phyloP scores from a whole-genome alignment of 2,113 vertebrate species.

The Tragelaphus buxtoni region DNA sequence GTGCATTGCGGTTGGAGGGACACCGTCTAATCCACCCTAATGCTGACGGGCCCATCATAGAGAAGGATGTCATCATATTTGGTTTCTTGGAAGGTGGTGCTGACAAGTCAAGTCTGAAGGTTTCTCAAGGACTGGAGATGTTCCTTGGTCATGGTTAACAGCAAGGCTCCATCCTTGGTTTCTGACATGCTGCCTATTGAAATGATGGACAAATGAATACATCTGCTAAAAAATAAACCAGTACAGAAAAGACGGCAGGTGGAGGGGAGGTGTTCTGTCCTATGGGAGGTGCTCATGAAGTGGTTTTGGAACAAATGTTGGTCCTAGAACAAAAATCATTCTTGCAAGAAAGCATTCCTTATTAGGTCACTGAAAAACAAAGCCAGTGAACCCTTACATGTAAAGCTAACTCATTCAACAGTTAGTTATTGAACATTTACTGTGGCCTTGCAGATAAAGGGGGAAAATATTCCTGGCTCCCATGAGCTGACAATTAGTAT shows the following conservation, averaged over 20 bases:
- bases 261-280: not conserved
- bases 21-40: not conserved
- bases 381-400: not conserved
- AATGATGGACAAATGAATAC: not conserved
- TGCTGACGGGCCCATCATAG: too few relatives aligned
- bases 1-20: too few relatives aligned
- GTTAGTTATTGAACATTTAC: constrained; percentile 26
- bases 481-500: not conserved
- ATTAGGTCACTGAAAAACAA: not conserved
- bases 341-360: not conserved
- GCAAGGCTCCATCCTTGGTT: not conserved
- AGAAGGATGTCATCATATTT: not conserved
- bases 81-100: not conserved
- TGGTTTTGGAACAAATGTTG: not conserved
- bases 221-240: not conserved
- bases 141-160: not conserved
- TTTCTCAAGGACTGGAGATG: not conserved
- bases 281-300: not conserved
- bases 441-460: not conserved
- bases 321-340: not conserved
- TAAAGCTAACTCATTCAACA: constrained; percentile 20
- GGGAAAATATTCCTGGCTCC: not conserved
- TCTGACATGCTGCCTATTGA: not conserved
- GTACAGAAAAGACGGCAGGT: not conserved
- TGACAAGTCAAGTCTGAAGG: not conserved